Conservation (phyloP, 2,888 invertebrate genomes). For the Megalurothrips usitatus region DNA sequence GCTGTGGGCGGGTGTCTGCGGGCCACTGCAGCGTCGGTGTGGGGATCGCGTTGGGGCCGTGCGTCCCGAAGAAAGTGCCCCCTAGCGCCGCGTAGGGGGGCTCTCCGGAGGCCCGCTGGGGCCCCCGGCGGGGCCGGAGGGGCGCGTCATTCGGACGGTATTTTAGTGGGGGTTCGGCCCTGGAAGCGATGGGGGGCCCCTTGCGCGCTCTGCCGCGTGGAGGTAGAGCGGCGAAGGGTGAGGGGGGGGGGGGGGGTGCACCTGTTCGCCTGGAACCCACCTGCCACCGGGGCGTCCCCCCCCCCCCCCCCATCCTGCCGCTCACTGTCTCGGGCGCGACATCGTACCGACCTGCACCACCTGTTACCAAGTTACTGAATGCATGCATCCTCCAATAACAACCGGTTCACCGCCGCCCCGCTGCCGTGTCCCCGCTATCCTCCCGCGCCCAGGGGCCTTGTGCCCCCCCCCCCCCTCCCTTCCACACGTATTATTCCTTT, state of each 20-base stretch:
- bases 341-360: neutral
- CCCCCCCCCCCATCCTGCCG: neutral
- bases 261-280: neutral
- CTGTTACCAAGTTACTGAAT: slow-evolving; percentile 12
- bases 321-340: neutral
- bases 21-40: no score
- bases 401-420: neutral
- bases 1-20: no score
- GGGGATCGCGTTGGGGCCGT: no score
- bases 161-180: no score
- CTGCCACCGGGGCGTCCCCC: neutral
- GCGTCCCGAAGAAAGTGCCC: no score
- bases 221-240: no score
- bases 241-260: neutral
- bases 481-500: neutral
- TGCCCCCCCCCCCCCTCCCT: neutral
- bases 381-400: slow-evolving; percentile 19
- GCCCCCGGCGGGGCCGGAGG: no score
- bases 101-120: no score
- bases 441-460: neutral
- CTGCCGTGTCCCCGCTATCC: neutral
- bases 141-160: no score
- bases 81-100: no score
- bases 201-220: no score
- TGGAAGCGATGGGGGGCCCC: no score